Conservation (phyloP, 2,888 invertebrate species). For the Clivina fossor region DNA sequence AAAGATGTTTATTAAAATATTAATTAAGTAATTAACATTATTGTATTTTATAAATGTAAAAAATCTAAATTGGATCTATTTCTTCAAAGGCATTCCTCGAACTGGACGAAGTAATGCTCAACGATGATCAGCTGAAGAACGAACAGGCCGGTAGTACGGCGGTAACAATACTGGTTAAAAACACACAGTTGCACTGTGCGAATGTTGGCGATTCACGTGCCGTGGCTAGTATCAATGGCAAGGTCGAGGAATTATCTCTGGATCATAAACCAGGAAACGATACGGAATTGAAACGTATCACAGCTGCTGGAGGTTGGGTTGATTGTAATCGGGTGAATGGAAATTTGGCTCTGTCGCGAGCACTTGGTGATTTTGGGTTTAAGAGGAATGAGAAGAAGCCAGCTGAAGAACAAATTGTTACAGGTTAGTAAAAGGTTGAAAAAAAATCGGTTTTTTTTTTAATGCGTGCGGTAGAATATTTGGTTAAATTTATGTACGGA, state of each 20-base stretch:
- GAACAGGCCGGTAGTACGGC: conserved; percentile 96
- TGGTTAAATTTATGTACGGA: no score
- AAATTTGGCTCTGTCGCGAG: conserved; percentile 92
- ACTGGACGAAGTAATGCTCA: conserved; percentile 89
- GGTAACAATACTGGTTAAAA: conserved; percentile 80
- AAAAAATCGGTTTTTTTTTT: neutral
- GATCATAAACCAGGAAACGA: conserved; percentile 97
- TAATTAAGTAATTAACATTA: no score
- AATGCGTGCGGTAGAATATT: no score
- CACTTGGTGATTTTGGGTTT: conserved; percentile 96
- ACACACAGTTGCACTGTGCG: conserved; percentile 86
- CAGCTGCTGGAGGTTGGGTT: conserved; percentile 95
- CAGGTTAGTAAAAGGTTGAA: conserved; percentile 62
- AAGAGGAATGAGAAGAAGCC: conserved; percentile 85
- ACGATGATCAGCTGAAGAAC: conserved; percentile 83
- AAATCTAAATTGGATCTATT: no score
- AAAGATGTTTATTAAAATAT: no score
- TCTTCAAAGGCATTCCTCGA: conserved; percentile 84
- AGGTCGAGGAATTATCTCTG: conserved; percentile 73
- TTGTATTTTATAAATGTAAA: no score
- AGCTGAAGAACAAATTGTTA: conserved; percentile 95
- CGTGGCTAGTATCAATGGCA: conserved; percentile 83
- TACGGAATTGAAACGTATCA: conserved; percentile 83
- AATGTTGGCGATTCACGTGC: conserved; percentile 98
- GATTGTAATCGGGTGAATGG: conserved; percentile 98